Base-by-base conservation (phyloP, 2,888 invertebrate genomes). In the Lysandra bellargus region DNA sequence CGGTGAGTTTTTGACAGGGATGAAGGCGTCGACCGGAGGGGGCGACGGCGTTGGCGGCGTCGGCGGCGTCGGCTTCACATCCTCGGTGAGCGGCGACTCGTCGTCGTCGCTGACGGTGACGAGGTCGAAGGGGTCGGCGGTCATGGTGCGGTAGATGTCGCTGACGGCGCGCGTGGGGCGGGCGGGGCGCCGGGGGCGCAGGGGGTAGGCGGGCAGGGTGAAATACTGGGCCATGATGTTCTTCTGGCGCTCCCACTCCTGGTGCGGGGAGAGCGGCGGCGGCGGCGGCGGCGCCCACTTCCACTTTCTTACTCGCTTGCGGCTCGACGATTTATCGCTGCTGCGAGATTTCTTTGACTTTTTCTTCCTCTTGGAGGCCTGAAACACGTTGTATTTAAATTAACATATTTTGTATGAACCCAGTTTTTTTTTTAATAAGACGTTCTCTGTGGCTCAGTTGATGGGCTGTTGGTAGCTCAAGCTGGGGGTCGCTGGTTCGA, bases 241-340 rank as follows among this genome's bases (percentile, higher is more conserved):
- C 64, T 81, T 81, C 74, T 81, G 81, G 12, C 81, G 72, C 64
- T 79, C 61, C 81, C 81, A 81, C 44, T 81, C 81, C 30, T 78
- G 49, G n/a, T 53, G 17, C 12, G 79, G 60, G 37, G 75, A 75
- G 30, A 44, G 49, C 69, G 33, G 33, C 33, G 69, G 69, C 69
- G 9, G 12, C 69, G 33, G 33, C 33, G 33, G 69, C 69, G 12
- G 14, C 33, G 33, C 33, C 64, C 69, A 69, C 69, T 69, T 6
- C 69, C 69, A 69, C 33, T 69, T 12, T 23, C 23, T 23, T 23
- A 0, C 23, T 23, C 23, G 64, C 12, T 9, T 23, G 12, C 2
- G 64, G 30, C 9, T 30, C 30, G 30, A 30, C 64, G 64, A 64
- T 30, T 64, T 30, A 30, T 9, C 64, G 64, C 64, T 12, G 64